Conservation (phyloP, 1,140 invertebrate genomes). For the Drosophila varians region DNA sequence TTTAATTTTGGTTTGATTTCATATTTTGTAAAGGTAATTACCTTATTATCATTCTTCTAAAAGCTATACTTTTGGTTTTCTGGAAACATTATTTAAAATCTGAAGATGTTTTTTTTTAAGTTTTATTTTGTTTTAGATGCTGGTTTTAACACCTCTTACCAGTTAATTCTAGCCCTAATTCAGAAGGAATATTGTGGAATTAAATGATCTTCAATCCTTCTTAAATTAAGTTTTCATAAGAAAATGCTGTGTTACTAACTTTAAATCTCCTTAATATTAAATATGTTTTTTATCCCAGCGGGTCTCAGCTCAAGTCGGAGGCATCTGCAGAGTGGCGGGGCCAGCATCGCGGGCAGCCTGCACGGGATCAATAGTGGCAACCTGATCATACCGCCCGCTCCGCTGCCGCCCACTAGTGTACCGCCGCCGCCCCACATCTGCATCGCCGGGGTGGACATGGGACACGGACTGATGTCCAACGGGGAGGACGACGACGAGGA, state of each 20-base stretch:
- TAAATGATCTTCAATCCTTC: too few species aligned
- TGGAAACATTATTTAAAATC: too few species aligned
- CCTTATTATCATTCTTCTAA: too few species aligned
- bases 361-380: slow-evolving; percentile 82
- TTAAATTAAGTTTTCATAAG: too few species aligned
- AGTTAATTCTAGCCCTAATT: too few species aligned
- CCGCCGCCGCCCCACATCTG: slow-evolving; percentile 82
- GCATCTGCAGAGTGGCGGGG: slow-evolving; percentile 81
- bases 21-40: slow-evolving; percentile 54
- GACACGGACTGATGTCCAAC: slow-evolving; percentile 66
- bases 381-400: slow-evolving; percentile 80
- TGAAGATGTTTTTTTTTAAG: too few species aligned
- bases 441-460: slow-evolving; percentile 75
- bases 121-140: too few species aligned
- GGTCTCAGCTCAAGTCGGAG: slow-evolving; percentile 83
- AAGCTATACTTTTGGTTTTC: too few species aligned
- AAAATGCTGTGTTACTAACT: too few species aligned
- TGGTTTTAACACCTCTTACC: too few species aligned
- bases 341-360: slow-evolving; percentile 81
- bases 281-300: slow-evolving; percentile 11
- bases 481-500: slow-evolving; percentile 78
- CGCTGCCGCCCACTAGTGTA: slow-evolving; percentile 78
- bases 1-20: slow-evolving; percentile 52
- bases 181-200: too few species aligned
- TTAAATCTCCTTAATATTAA: too few species aligned